Conservation (phyloP, 2,113 vertebrate genomes). For the Laticauda laticaudata region DNA sequence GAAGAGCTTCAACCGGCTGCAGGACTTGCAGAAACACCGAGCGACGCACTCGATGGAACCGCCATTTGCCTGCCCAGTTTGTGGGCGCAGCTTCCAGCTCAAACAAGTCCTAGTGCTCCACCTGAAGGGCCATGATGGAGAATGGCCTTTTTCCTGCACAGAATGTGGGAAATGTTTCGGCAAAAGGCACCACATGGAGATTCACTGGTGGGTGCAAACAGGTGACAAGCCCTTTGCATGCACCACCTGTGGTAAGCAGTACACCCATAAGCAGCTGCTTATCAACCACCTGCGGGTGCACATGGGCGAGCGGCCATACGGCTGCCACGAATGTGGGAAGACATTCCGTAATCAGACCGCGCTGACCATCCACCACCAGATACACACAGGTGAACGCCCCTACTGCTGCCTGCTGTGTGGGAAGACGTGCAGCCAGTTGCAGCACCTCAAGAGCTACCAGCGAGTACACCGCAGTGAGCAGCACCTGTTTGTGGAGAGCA, state of each 20-base stretch:
- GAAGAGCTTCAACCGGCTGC: conserved; percentile 59
- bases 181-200: conserved; percentile 31
- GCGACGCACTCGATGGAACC: conserved; percentile 47
- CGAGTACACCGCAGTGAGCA: not conserved
- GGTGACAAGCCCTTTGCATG: conserved; percentile 26
- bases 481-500: not conserved
- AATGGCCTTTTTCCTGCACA: not conserved
- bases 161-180: conserved; percentile 24
- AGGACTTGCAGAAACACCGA: conserved; percentile 50
- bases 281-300: conserved; percentile 28
- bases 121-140: not conserved
- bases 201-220: conserved; percentile 18
- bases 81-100: conserved; percentile 47
- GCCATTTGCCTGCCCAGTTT: conserved; percentile 59
- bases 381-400: conserved; percentile 18
- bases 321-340: conserved; percentile 12
- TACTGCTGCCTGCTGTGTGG: conserved; percentile 20
- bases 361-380: conserved; percentile 19
- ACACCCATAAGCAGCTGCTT: conserved; percentile 27
- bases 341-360: conserved; percentile 11
- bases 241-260: conserved; percentile 15
- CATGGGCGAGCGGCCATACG: conserved; percentile 12
- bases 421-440: conserved; percentile 27
- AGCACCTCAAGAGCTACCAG: conserved; percentile 34
- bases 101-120: conserved; percentile 17